phyloP scores from a whole-genome alignment of 2,113 vertebrate species.

The Azemiops feae region DNA sequence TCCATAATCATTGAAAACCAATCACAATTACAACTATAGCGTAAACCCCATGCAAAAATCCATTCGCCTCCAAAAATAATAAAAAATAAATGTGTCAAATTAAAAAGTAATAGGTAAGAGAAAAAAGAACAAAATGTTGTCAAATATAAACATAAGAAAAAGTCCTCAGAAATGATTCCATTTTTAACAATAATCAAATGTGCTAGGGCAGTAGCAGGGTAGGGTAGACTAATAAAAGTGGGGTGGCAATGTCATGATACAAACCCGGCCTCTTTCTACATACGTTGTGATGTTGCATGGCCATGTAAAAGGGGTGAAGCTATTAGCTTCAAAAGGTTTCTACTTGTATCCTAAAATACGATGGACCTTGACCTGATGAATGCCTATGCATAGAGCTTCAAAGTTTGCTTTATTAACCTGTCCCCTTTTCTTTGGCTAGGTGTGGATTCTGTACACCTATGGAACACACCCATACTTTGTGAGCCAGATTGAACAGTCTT shows the following conservation, averaged over 20 bases:
- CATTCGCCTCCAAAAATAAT: background rate
- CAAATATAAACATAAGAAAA: background rate
- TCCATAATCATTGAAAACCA: background rate
- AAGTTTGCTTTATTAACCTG: background rate
- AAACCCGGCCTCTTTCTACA: background rate
- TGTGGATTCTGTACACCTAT: constrained; percentile 52
- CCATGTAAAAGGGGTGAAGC: background rate
- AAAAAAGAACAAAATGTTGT: background rate
- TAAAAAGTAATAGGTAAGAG: background rate
- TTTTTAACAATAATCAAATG: background rate
- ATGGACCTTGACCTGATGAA: background rate
- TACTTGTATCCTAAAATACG: background rate
- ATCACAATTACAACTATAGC: background rate
- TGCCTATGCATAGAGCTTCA: background rate
- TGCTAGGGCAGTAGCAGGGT: background rate
- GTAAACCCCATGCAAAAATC: background rate
- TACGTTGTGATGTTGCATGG: background rate
- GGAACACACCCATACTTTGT: constrained; percentile 49
- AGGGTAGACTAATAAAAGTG: background rate
- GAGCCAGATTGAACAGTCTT: constrained; percentile 48
- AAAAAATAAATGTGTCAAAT: background rate
- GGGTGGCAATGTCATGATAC: background rate
- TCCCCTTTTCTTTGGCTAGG: constrained; percentile 19
- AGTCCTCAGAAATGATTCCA: background rate
- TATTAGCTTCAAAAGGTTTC: background rate